Percentiles rank a stretch among this genome's conserved stretches.
phyloP scores from a whole-genome alignment of 2,888 invertebrate species.

The Disparrhopalites patrizii region DNA sequence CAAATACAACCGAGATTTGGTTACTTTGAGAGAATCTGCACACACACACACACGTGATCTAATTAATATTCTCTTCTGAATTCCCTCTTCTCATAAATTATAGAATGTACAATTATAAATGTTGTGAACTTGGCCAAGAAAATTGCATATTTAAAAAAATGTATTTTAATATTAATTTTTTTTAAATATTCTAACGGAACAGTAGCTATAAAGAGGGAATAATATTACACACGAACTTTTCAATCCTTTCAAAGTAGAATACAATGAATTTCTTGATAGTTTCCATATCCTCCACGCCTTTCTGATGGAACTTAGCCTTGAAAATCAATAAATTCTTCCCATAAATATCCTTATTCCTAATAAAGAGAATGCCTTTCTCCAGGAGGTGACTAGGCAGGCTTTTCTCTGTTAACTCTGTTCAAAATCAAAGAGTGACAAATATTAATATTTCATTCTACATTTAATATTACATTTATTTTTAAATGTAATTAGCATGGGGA shows the following conservation, averaged over 20 bases:
- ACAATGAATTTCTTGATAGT: constrained; percentile 75
- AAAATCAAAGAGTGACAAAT: constrained; percentile 54
- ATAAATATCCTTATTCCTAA: constrained; percentile 73
- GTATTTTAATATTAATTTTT: too few relatives aligned
- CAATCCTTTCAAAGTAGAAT: constrained; percentile 78
- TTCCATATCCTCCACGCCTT: constrained; percentile 69
- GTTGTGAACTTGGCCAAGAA: too few relatives aligned
- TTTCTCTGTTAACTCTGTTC: constrained; percentile 65
- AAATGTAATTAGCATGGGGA: too few relatives aligned
- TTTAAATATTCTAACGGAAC: too few relatives aligned
- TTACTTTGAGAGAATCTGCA: constrained; percentile 66
- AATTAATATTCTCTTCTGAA: neutral
- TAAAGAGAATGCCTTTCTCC: constrained; percentile 71
- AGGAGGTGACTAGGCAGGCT: constrained; percentile 68
- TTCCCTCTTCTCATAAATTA: too few relatives aligned
- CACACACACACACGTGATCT: constrained; percentile 9
- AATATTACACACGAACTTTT: constrained; percentile 56
- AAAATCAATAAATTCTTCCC: constrained; percentile 73
- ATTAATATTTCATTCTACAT: constrained; percentile 63
- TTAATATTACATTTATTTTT: neutral
- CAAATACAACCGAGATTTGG: constrained; percentile 79
- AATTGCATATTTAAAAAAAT: too few relatives aligned
- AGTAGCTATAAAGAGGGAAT: neutral
- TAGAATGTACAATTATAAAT: too few relatives aligned
- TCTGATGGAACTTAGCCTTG: constrained; percentile 73